Evolutionary conservation across 2,888 invertebrate genomes (phyloP).

Genomic region (Hyles lineata): DNA sequence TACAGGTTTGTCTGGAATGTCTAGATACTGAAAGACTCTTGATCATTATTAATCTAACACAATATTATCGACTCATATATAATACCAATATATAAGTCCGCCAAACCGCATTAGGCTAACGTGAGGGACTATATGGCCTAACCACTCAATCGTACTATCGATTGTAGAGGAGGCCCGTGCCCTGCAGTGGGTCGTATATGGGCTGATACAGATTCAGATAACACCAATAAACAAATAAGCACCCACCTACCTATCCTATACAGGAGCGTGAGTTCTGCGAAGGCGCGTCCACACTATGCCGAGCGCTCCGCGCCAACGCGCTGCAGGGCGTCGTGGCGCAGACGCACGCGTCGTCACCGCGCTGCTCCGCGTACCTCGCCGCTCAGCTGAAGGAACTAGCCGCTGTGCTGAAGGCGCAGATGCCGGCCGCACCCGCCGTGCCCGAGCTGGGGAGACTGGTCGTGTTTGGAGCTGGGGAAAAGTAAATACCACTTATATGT

Average conservation of each 20-base stretch:
- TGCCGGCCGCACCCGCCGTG: constrained; percentile 68
- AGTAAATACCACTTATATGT: constrained; percentile 59
- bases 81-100: too few relatives aligned
- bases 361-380: constrained; percentile 91
- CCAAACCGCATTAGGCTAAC: too few relatives aligned
- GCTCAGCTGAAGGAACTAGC: constrained; percentile 80
- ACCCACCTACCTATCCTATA: neutral
- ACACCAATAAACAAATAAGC: too few relatives aligned
- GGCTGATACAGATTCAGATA: too few relatives aligned
- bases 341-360: constrained; percentile 91
- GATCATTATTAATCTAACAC: too few relatives aligned
- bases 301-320: constrained; percentile 86
- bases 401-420: constrained; percentile 64
- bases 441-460: constrained; percentile 76
- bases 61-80: too few relatives aligned
- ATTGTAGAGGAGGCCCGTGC: too few relatives aligned
- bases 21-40: too few relatives aligned
- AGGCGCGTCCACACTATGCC: constrained; percentile 90
- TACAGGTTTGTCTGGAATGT: too few relatives aligned
- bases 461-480: constrained; percentile 81
- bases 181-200: too few relatives aligned
- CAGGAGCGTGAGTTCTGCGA: constrained; percentile 92
- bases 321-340: constrained; percentile 90
- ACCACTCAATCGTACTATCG: too few relatives aligned
- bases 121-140: too few relatives aligned